Base-by-base conservation (phyloP, 1,140 invertebrate genomes). In the Halesus radiatus region DNA sequence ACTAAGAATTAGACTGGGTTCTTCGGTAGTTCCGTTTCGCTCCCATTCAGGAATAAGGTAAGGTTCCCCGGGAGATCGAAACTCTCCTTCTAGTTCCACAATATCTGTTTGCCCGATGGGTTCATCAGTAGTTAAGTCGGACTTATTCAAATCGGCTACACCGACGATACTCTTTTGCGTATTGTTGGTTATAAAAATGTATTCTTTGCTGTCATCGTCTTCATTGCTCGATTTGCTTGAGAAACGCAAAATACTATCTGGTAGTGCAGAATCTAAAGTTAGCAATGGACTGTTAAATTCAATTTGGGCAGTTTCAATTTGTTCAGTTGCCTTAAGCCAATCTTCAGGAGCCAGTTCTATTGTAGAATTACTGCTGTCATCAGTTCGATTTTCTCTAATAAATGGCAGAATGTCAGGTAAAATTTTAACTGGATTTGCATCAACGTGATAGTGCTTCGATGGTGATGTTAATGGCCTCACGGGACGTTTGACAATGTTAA, bases 41-140 rank as follows among this genome's bases (percentile, higher is more conserved):
- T 84, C 84, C 84, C 84, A 84, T 81, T 83, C 84, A 15, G 82
- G 80, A 72, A 84, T 80, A 4, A 83, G 50, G 13, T 72, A 66
- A 20, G 84, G 80, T 74, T 84, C 82, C 32, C 80, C 80, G 2
- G 80, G 80, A 37, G 82, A 81, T 66, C 81, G 53, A 18, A 64
- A 78, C 64, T 81, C 80, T 73, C 52, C 32, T 50, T 77, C 68
- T 32, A 81, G 32, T 16, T 78, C 72, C 15, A 66, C n/a, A 45
- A 20, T 22, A 32, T 81, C 80, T 73, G 76, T 83, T 62, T 22
- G 52, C 23, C 52, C 45, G 16, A 52, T 18, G 7, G 80, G 18
- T 29, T 80, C 76, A 70, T 81, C 79, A 13, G 76, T 79, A 15
- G 73, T 56, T 15, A 66, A 13, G 58, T 80, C 73, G n/a, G 32